Base-by-base conservation (phyloP, 2,113 vertebrate species). In the Phylloscopus trochiloides region DNA sequence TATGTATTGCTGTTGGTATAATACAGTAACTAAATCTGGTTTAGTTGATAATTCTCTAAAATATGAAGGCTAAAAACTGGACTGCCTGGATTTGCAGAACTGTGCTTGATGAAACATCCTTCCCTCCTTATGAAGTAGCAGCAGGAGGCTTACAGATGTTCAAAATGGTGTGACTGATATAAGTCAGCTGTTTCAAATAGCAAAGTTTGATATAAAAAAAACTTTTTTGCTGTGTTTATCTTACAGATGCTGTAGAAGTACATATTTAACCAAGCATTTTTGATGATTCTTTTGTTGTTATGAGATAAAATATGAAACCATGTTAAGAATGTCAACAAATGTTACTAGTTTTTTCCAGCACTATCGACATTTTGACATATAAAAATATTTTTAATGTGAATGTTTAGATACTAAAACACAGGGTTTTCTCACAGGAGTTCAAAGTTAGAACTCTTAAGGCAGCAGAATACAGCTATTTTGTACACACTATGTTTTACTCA, bases 241-340 rank as follows among this genome's bases (percentile, higher is more conserved):
- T 45, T n/a, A 68, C 31, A 87, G 52, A 48, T 82, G 6, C n/a
- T 85, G 20, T 63, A 75, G 61, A 81, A 57, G 78, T 40, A 57
- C 3, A 17, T 61, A 43, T 52, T 86, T 48, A 91, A 67, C 31
- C 75, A 63, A 78, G 17, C 12, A 19, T 36, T 89, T 87, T 26
- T 59, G 18, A 74, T 66, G 0, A 36, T 32, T 48, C 55, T 73
- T 32, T 58, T 86, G 22, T 94, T 94, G 40, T 81, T 92, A 36
- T 1, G 57, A 71, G 70, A 94, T 62, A 50, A 88, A 80, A 87
- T 43, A 26, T 17, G n/a, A 67, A 51, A 50, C 57, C 68, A 89
- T 74, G 58, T 76, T 54, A 72, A 87, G 73, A 91, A 92, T 73
- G 70, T 89, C 84, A 92, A 52, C 83, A 94, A 57, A 88, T n/a